Base-by-base conservation (phyloP, 2,888 invertebrate species). In the Chelonus formosanus region DNA sequence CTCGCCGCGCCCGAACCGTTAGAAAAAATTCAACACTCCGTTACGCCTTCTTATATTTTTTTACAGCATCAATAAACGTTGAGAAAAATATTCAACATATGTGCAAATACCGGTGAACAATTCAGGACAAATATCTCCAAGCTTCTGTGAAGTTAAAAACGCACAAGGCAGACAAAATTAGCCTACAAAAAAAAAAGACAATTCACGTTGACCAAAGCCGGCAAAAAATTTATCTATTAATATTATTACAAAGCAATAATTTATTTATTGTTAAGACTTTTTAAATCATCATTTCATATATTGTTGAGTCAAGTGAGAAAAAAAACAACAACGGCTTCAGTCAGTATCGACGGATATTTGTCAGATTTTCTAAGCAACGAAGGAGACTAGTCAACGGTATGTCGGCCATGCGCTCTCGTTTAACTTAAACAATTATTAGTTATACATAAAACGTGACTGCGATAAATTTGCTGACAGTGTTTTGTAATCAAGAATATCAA, bases 321-420 rank as follows among this genome's bases (percentile, higher is more conserved):
- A 31, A 10, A 43, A 47, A 53, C 7, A 44, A 6, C 52, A 5
- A n/a, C 8, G 8, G 43, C 34, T 61, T 53, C 52, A 61, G 53
- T 61, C 53, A 61, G 20, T 10, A 61, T 61, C 45, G 40, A 40
- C 45, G 7, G 32, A 32, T 40, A 43, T 61, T 53, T 32, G 10
- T 5, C 53, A 43, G 34, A 53, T 32, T 61, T 45, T 35, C 32
- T 43, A 7, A 7, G n/a, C n/a, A 50, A 48, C 48, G 36, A 59
- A 58, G 35, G 20, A 58, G 35, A 47, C 20, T 47, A 44, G 45
- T 58, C 47, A 34, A 58, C 58, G 58, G 58, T 58, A 58, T 58
- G 58, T 35, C 48, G 58, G 32, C 57, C 57, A 57, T 57, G 57
- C 57, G 57, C 57, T 57, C 31, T 57, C 57, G 40, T 43, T 31